Evolutionary conservation across 2,888 invertebrate species (phyloP).

Genomic region (Eupithecia centaureata): DNA sequence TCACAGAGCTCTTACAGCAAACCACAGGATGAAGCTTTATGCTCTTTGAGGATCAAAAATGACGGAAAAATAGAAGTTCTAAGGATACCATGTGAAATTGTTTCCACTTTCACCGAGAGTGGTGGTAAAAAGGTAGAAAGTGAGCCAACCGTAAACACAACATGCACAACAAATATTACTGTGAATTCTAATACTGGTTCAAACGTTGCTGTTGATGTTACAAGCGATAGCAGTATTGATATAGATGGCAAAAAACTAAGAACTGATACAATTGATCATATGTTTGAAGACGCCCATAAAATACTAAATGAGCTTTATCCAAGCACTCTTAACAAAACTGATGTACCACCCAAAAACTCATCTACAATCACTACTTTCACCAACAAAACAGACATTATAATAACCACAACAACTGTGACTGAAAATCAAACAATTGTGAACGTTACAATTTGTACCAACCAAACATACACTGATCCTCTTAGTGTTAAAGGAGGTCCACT

Average conservation of each 20-base stretch:
- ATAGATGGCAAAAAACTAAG: not conserved
- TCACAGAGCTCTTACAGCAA: conserved; percentile 35
- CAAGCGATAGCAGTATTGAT: conserved; percentile 18
- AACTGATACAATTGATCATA: not conserved
- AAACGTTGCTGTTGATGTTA: conserved; percentile 22
- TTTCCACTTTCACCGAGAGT: conserved; percentile 73
- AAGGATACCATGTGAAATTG: conserved; percentile 77
- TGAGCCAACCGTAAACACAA: conserved; percentile 54
- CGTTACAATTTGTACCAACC: conserved; percentile 54
- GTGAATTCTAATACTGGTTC: conserved; percentile 18
- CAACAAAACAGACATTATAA: conserved; percentile 22
- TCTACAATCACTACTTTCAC: not conserved
- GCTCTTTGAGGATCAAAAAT: conserved; percentile 67
- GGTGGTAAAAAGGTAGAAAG: conserved; percentile 53
- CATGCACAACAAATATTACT: conserved; percentile 55
- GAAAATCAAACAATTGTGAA: conserved; percentile 39
- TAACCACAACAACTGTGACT: conserved; percentile 36
- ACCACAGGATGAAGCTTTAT: conserved; percentile 61
- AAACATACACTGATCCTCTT: conserved; percentile 63
- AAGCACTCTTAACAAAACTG: not conserved
- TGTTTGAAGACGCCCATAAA: not conserved
- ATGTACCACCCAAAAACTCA: not conserved
- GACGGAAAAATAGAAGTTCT: conserved; percentile 58
- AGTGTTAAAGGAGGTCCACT: conserved; percentile 60
- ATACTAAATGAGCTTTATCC: no score